Base-by-base conservation (phyloP, 2,797 vertebrate species). In the Zenarchopterus dispar region DNA sequence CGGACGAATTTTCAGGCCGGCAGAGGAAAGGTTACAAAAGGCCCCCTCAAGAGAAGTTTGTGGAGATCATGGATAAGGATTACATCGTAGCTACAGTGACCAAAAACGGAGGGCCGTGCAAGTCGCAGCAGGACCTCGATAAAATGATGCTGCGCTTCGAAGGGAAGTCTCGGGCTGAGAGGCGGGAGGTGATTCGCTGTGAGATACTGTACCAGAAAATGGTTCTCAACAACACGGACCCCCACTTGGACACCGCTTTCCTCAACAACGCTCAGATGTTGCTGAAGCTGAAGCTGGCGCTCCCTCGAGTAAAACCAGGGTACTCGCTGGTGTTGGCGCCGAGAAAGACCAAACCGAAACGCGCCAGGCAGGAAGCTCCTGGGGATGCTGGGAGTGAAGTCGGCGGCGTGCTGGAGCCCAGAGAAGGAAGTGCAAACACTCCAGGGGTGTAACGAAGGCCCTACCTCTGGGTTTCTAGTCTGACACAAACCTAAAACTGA, bases 151-250 rank as follows among this genome's bases (percentile, higher is more conserved):
- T 82, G 53, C 89, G 84, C 3, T 77, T 93, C 0, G 89, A 92
- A 1, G 88, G 87, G 1, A 73, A 73, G 5, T 42, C 82, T 1
- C 56, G 85, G 17, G 28, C 22, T 3, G 87, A 91, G 51, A 94
- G 80, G 62, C 56, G 81, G 1, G 92, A 93, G 33, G 92, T 81
- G 0, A 0, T 93, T 8, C 90, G 91, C 4, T 92, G 88, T 11
- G 91, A 95, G 74, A 72, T 94, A 0, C 53, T 89, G 48, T 94
- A 93, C 77, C 93, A 92, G 52, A 93, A 88, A 70, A 67, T 82
- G 47, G 47, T 94, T 16, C 70, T 93, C 13, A 84, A 90, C 53
- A 91, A 89, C 60, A 52, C 36, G 1, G 65, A 90, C 69, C 69
- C 66, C 15, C 80, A 84, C 56, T 63, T 93, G 50, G 21, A 78